A percentile compares a stretch with the other conserved stretches of the same genome.
phyloP scores from a whole-genome alignment of 2,113 vertebrate genomes.

The Papio anubis region DNA sequence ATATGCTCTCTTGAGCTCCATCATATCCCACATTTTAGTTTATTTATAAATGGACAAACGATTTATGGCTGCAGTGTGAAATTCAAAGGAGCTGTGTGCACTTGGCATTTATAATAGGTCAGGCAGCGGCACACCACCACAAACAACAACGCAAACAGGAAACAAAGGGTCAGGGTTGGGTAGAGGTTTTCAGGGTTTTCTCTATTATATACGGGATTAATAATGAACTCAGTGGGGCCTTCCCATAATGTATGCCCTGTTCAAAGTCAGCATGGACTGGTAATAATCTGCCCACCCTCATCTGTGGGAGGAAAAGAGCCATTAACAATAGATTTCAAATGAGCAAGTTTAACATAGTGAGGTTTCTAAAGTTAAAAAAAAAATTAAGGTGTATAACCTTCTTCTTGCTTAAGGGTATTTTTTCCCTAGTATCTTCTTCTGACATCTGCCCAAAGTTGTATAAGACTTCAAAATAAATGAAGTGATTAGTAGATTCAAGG shows the following conservation, averaged over 20 bases:
- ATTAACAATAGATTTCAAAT: conserved; percentile 60
- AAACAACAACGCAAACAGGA: conserved; percentile 50
- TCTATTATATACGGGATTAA: conserved; percentile 66
- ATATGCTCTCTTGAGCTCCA: conserved; percentile 47
- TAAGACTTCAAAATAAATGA: not conserved
- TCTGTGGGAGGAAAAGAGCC: not conserved
- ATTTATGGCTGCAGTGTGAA: conserved; percentile 53
- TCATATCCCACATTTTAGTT: conserved; percentile 54
- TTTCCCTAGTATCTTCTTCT: not conserved
- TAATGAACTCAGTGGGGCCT: conserved; percentile 70
- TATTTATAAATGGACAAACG: conserved; percentile 69
- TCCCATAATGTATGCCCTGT: conserved; percentile 36
- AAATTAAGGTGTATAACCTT: not conserved
- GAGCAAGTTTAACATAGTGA: conserved; percentile 28
- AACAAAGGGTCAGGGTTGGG: conserved; percentile 33
- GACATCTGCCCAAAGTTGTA: not conserved
- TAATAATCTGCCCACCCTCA: conserved; percentile 51
- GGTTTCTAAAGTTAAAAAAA: conserved; percentile 31
- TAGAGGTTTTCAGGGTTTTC: not conserved
- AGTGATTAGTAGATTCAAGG: not conserved
- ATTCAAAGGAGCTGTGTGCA: conserved; percentile 34
- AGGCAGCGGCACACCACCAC: not conserved
- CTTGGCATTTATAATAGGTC: conserved; percentile 46
- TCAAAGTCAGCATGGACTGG: conserved; percentile 45
- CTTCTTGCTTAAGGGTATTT: not conserved